Conservation (phyloP, 1,140 invertebrate genomes). For the Bombus difficillimus region DNA sequence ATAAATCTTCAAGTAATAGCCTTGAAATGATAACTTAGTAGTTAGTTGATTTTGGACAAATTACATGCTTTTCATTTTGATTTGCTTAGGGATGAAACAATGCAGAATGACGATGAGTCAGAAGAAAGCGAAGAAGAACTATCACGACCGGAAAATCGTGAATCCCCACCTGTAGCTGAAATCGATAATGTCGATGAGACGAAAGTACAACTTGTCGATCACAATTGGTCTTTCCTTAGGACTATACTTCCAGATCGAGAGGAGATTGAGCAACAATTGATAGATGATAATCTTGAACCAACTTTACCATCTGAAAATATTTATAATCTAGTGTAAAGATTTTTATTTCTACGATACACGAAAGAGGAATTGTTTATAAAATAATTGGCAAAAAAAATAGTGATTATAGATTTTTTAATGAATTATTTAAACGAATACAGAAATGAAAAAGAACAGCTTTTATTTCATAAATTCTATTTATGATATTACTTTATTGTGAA, state of each 20-base stretch:
- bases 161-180: slow-evolving; percentile 9
- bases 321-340: background rate
- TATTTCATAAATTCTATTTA: background rate
- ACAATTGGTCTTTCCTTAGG: slow-evolving; percentile 75
- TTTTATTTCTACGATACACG: background rate
- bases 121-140: slow-evolving; percentile 48
- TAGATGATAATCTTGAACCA: background rate
- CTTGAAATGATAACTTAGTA: background rate
- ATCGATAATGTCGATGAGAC: slow-evolving; percentile 43
- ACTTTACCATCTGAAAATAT: no score
- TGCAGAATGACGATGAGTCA: slow-evolving; percentile 2
- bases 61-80: background rate
- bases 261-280: slow-evolving; percentile 13
- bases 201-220: slow-evolving; percentile 57
- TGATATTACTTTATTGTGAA: slow-evolving; percentile 9
- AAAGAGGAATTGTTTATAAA: background rate
- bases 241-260: slow-evolving; percentile 62
- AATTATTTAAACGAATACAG: background rate
- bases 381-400: background rate
- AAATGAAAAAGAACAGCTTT: background rate
- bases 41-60: background rate
- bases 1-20: background rate
- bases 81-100: slow-evolving; percentile 4
- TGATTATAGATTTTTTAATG: background rate
- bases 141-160: slow-evolving; percentile 1